phyloP scores from a whole-genome alignment of 2,888 invertebrate genomes.

The Myathropa florea region DNA sequence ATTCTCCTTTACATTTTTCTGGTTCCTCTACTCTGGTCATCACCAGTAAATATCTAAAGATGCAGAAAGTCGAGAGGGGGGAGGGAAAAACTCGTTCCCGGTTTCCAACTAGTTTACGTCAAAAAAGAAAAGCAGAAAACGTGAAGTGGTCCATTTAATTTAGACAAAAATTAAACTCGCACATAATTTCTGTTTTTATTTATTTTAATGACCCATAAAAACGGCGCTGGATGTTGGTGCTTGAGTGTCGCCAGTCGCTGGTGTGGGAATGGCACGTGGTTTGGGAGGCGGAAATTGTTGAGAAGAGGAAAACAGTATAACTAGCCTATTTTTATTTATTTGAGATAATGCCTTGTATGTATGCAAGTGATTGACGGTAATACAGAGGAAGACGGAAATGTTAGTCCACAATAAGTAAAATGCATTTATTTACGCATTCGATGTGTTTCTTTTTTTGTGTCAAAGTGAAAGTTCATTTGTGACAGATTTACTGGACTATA shows the following conservation, averaged over 20 bases:
- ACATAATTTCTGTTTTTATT: slow-evolving; percentile 10
- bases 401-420: background rate
- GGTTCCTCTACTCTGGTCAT: background rate
- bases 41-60: background rate
- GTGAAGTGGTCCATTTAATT: background rate
- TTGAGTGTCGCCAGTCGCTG: background rate
- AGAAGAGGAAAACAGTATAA: background rate
- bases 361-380: background rate
- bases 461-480: background rate
- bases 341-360: background rate
- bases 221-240: background rate
- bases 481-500: background rate
- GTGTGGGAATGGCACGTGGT: background rate
- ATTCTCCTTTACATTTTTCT: slow-evolving; percentile 10
- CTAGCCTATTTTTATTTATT: background rate
- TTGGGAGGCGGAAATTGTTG: background rate
- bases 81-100: background rate
- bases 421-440: background rate
- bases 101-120: background rate
- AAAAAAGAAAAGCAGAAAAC: background rate
- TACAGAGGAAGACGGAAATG: background rate
- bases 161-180: background rate
- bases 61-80: background rate
- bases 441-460: background rate
- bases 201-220: slow-evolving; percentile 49